These are phyloP conservation scores for Chlorops oryzae DNA, from an alignment of 1,140 invertebrate genomes.

Conservation along the genomic window DNA sequence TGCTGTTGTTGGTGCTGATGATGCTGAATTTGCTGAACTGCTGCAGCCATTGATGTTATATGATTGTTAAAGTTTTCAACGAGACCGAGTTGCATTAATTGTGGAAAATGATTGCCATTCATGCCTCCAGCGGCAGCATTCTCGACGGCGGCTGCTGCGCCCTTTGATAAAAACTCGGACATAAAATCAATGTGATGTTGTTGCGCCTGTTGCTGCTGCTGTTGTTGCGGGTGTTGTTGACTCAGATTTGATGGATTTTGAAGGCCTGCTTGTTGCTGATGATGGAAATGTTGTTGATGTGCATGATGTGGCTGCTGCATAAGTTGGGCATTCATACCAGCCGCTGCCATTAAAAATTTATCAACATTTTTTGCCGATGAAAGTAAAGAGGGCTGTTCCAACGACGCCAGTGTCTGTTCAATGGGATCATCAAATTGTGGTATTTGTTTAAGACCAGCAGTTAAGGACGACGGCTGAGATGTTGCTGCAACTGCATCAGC, in stretches of 20 bases:
- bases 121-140: slow-evolving; percentile 32
- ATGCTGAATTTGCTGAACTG: slow-evolving; percentile 19
- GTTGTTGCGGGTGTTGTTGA: slow-evolving; percentile 26
- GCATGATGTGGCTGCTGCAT: slow-evolving; percentile 24
- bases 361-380: slow-evolving; percentile 27
- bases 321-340: slow-evolving; percentile 21
- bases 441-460: slow-evolving; percentile 39
- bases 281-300: slow-evolving; percentile 7
- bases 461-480: slow-evolving; percentile 33
- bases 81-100: slow-evolving; percentile 34
- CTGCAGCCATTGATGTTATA: slow-evolving; percentile 15
- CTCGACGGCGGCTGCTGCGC: slow-evolving; percentile 20
- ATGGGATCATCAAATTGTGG: slow-evolving; percentile 55
- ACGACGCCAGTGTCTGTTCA: slow-evolving; percentile 59
- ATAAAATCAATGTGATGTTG: slow-evolving; percentile 35
- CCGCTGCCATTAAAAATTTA: slow-evolving; percentile 33
- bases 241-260: not conserved
- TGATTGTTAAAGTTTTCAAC: slow-evolving; percentile 12
- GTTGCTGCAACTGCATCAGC: slow-evolving; percentile 28
- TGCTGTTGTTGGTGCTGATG: slow-evolving; percentile 29
- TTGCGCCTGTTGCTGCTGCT: slow-evolving; percentile 34
- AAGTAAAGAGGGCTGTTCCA: slow-evolving; percentile 55
- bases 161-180: slow-evolving; percentile 35
- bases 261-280: slow-evolving; percentile 6
- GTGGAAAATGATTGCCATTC: slow-evolving; percentile 41